These are phyloP conservation scores for Aphidius gifuensis DNA, from an alignment of 1,140 invertebrate species.

Conservation along the genomic window DNA sequence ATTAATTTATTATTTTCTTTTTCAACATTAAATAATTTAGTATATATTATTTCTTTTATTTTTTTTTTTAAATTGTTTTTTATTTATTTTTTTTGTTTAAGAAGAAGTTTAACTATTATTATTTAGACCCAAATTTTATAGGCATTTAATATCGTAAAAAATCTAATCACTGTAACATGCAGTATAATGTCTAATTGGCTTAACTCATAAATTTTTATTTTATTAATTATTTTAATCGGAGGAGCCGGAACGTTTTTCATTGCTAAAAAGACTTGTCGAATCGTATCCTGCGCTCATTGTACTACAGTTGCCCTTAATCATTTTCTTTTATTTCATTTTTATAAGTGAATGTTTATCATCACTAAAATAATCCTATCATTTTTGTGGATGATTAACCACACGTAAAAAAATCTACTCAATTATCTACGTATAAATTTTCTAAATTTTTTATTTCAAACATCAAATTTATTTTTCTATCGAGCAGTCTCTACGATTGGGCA, in stretches of 20 bases:
- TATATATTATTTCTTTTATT: not conserved
- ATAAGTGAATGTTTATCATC: not conserved
- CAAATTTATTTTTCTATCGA: constrained; percentile 2
- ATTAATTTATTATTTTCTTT: not conserved
- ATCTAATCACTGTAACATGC: constrained; percentile 26
- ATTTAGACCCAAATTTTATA: constrained; percentile 18
- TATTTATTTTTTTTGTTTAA: not conserved
- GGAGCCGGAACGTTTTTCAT: constrained; percentile 27
- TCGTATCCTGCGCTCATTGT: constrained; percentile 34
- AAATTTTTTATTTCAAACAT: constrained; percentile 1
- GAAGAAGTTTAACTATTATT: constrained; percentile 1
- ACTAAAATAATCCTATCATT: constrained; percentile 12
- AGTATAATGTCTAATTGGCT: constrained; percentile 25
- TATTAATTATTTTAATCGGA: constrained; percentile 25
- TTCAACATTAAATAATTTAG: not conserved
- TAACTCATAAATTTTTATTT: constrained; percentile 23
- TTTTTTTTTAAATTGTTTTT: not conserved
- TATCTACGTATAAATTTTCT: constrained; percentile 14
- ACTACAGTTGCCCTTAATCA: constrained; percentile 30
- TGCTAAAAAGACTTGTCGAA: constrained; percentile 27
- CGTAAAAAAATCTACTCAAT: constrained; percentile 15
- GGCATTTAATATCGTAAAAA: constrained; percentile 26
- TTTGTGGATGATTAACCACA: constrained; percentile 6
- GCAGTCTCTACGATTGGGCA: constrained; percentile 12
- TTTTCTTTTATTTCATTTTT: constrained; percentile 1